Percentiles rank a stretch among this genome's conserved stretches.
Conservation (phyloP, 2,113 vertebrate genomes). For the Balaeniceps rex region DNA sequence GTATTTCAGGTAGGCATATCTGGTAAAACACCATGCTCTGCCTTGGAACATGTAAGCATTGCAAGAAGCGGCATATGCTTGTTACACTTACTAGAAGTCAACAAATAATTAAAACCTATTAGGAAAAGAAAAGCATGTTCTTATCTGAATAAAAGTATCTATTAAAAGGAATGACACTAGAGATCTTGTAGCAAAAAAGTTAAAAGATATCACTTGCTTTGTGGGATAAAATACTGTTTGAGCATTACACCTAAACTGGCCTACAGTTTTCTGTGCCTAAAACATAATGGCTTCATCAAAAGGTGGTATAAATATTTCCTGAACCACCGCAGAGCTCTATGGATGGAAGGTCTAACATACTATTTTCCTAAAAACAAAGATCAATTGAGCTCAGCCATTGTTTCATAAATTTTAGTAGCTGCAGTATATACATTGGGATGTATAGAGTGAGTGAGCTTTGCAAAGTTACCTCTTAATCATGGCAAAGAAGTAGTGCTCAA, state of each 20-base stretch:
- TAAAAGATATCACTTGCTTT: background rate
- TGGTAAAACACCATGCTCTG: background rate
- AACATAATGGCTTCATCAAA: background rate
- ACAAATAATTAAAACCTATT: background rate
- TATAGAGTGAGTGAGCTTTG: background rate
- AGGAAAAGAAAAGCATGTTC: background rate
- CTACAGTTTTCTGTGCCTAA: background rate
- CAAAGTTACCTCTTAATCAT: background rate
- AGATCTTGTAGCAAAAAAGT: background rate
- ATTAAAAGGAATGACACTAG: background rate
- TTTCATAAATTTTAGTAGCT: background rate
- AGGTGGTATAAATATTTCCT: background rate
- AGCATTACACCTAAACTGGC: background rate
- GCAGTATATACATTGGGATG: accelerated
- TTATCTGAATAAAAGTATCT: background rate
- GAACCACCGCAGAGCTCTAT: background rate
- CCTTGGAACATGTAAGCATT: background rate
- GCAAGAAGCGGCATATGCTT: background rate
- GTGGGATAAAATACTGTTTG: background rate
- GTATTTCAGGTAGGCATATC: background rate
- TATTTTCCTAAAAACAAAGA: background rate
- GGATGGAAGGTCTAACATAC: background rate
- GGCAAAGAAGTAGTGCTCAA: background rate
- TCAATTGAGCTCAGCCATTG: background rate
- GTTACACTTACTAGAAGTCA: background rate